phyloP scores from a whole-genome alignment of 2,113 vertebrate genomes.

The Crypturellus undulatus region DNA sequence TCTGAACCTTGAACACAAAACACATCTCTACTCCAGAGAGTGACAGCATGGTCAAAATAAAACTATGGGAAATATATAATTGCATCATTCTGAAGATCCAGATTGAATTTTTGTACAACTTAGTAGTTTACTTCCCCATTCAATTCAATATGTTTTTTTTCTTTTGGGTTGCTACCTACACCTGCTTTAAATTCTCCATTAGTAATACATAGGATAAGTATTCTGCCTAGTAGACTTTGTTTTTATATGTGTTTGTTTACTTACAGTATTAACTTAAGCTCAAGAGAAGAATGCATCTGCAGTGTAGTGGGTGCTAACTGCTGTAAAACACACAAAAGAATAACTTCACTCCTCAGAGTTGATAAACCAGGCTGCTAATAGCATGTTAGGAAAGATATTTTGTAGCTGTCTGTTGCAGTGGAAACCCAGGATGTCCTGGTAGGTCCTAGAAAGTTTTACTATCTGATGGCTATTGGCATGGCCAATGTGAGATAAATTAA shows the following conservation, averaged over 20 bases:
- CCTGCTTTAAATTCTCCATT: background rate
- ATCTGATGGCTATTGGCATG: background rate
- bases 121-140: background rate
- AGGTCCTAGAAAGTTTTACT: background rate
- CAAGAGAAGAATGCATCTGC: background rate
- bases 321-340: background rate
- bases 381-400: background rate
- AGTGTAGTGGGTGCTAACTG: background rate
- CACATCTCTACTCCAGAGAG: background rate
- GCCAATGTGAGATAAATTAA: background rate
- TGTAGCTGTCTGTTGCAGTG: background rate
- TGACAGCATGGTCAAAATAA: slow-evolving; percentile 11
- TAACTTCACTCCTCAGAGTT: background rate
- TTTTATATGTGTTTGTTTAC: background rate
- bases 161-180: background rate
- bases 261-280: background rate
- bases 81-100: background rate
- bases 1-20: slow-evolving; percentile 28
- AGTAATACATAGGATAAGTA: background rate
- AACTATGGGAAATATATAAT: background rate
- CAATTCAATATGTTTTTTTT: background rate
- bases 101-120: background rate
- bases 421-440: background rate
- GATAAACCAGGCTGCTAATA: background rate
- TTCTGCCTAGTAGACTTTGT: background rate